These are phyloP conservation scores for Carposina sasakii DNA, from an alignment of 1,140 invertebrate species.

Conservation along the genomic window DNA sequence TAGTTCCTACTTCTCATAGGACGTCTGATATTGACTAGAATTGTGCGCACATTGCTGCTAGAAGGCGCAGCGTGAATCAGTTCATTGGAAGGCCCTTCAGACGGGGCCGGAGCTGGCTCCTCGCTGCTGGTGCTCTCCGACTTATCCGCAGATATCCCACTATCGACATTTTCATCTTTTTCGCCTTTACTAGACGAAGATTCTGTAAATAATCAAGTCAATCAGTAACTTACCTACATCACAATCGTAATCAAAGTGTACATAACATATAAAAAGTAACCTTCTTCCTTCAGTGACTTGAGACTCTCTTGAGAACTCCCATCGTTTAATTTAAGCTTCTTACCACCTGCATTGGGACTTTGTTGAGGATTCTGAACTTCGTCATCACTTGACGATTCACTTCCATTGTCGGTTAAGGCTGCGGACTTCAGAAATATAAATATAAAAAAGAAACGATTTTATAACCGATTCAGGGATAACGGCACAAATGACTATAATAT, in stretches of 20 bases:
- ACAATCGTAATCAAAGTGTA: no score
- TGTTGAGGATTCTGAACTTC: slow-evolving; percentile 48
- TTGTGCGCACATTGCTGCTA: slow-evolving; percentile 45
- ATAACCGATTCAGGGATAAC: no score
- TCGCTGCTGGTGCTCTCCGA: slow-evolving; percentile 67
- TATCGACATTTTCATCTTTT: slow-evolving; percentile 62
- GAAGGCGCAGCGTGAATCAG: slow-evolving; percentile 47
- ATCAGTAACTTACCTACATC: no score
- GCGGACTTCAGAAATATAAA: no score
- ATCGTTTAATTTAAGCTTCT: slow-evolving; percentile 64
- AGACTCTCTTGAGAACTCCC: slow-evolving; percentile 61
- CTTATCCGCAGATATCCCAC: slow-evolving; percentile 64
- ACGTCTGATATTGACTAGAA: slow-evolving; percentile 47
- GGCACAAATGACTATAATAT: no score
- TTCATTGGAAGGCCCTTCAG: slow-evolving; percentile 43
- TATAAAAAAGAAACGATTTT: no score
- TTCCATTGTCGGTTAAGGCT: slow-evolving; percentile 54
- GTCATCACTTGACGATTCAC: slow-evolving; percentile 58
- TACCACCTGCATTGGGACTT: slow-evolving; percentile 51
- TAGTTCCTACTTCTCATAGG: slow-evolving; percentile 44
- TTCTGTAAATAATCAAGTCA: slow-evolving; percentile 35
- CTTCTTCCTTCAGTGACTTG: slow-evolving; percentile 44
- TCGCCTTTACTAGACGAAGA: slow-evolving; percentile 43
- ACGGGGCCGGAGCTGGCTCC: slow-evolving; percentile 27
- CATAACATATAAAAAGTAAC: no score